Percentiles rank a stretch among this genome's conserved stretches.
phyloP scores from a whole-genome alignment of 1,140 invertebrate genomes.

The Olivierus martensii region DNA sequence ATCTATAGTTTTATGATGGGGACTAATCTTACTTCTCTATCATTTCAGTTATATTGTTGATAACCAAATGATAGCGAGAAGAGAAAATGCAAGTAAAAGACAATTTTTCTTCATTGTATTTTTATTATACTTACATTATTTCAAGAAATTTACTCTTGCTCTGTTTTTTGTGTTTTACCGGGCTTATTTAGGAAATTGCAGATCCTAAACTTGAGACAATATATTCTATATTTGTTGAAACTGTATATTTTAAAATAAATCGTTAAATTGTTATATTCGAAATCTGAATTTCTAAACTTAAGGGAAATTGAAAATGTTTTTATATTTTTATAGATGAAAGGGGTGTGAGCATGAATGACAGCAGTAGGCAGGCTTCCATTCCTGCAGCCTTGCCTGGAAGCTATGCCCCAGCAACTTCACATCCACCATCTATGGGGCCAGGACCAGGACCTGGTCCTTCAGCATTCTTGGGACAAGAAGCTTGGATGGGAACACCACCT shows the following conservation, averaged over 20 bases:
- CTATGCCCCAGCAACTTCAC: slow-evolving; percentile 3
- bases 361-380: slow-evolving; percentile 10
- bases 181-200: too few relatives aligned
- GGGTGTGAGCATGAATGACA: slow-evolving; percentile 12
- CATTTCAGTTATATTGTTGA: too few relatives aligned
- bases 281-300: neutral
- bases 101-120: too few relatives aligned
- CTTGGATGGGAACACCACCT: slow-evolving; percentile 6
- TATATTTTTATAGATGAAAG: slow-evolving; percentile 2
- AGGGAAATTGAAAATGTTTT: too few relatives aligned
- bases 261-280: neutral
- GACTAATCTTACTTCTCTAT: too few relatives aligned
- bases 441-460: slow-evolving; percentile 5
- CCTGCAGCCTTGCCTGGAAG: slow-evolving; percentile 11
- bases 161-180: too few relatives aligned
- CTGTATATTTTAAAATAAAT: neutral
- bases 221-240: too few relatives aligned
- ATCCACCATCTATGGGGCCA: neutral
- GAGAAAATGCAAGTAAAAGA: too few relatives aligned
- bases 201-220: too few relatives aligned
- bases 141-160: neutral
- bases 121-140: neutral
- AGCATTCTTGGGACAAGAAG: slow-evolving; percentile 11
- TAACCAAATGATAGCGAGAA: too few relatives aligned
- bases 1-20: too few relatives aligned